phyloP scores from a whole-genome alignment of 1,140 invertebrate species.

The Aphis craccivora region DNA sequence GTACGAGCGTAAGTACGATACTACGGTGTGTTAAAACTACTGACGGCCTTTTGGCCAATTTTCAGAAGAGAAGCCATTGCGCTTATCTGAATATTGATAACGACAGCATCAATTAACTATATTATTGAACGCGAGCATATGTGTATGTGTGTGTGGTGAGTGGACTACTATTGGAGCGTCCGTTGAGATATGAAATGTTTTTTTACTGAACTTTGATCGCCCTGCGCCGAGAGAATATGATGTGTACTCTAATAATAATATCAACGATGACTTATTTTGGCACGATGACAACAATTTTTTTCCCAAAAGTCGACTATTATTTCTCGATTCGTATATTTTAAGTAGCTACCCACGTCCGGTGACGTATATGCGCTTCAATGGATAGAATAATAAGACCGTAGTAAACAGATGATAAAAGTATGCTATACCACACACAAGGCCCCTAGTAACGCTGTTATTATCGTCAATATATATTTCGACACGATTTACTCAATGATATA shows the following conservation, averaged over 20 bases:
- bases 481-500: not conserved
- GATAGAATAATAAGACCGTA: not conserved
- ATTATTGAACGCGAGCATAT: not conserved
- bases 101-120: constrained; percentile 13
- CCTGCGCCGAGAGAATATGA: not conserved
- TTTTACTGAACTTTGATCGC: not conserved
- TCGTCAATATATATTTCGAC: not conserved
- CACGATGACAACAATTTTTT: not conserved
- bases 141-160: not conserved
- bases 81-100: constrained; percentile 26
- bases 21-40: not conserved
- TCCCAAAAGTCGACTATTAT: not conserved
- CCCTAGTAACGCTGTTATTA: not conserved
- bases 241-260: constrained; percentile 35
- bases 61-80: not conserved
- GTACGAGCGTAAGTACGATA: not conserved
- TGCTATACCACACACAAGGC: not conserved
- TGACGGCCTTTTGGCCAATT: not conserved
- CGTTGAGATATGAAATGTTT: not conserved
- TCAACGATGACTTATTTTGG: constrained; percentile 13
- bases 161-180: not conserved
- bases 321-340: not conserved
- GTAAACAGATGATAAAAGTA: constrained; percentile 1
- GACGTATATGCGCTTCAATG: not conserved
- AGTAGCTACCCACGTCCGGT: not conserved